These are phyloP conservation scores for Corynorhinus townsendii DNA, from an alignment of 2,113 vertebrate genomes.

Conservation along the genomic window DNA sequence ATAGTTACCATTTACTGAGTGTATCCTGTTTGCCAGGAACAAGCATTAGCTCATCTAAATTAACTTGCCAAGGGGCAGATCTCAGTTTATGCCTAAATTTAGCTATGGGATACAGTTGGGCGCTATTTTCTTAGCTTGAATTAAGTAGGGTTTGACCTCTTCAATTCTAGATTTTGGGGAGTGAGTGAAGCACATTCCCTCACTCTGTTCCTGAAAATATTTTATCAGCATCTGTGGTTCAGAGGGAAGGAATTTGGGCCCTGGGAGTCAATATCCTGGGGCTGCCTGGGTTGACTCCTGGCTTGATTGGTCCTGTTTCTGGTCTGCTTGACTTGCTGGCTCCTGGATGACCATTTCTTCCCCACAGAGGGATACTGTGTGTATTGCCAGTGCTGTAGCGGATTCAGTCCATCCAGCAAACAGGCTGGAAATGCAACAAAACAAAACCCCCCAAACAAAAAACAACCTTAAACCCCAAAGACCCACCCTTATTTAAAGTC, in stretches of 20 bases:
- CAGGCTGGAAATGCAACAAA: conserved; percentile 16
- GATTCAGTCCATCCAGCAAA: background rate
- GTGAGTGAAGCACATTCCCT: conserved; percentile 52
- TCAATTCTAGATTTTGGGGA: conserved; percentile 63
- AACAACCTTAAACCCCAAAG: too few species aligned
- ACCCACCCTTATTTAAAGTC: conserved; percentile 6
- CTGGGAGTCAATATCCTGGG: background rate
- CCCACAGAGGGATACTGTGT: background rate
- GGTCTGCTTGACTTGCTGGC: conserved; percentile 45
- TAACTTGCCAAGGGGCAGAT: conserved; percentile 55
- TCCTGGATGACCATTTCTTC: conserved; percentile 32
- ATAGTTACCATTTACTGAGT: conserved; percentile 52
- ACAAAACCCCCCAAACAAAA: background rate
- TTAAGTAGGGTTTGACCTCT: conserved; percentile 59
- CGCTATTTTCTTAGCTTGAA: conserved; percentile 51
- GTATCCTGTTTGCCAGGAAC: conserved; percentile 58
- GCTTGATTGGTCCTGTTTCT: conserved; percentile 34
- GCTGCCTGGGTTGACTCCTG: conserved; percentile 23
- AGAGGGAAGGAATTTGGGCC: conserved; percentile 61
- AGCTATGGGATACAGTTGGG: conserved; percentile 50
- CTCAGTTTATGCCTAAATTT: conserved; percentile 60
- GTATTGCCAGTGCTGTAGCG: background rate
- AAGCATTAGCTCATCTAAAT: conserved; percentile 67
- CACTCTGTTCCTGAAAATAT: conserved; percentile 55
- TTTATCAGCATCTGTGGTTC: conserved; percentile 69